Evolutionary conservation across 2,888 invertebrate genomes (phyloP), one percentile per base, ranked within the genome.

Genomic region (Parnassius apollo): DNA sequence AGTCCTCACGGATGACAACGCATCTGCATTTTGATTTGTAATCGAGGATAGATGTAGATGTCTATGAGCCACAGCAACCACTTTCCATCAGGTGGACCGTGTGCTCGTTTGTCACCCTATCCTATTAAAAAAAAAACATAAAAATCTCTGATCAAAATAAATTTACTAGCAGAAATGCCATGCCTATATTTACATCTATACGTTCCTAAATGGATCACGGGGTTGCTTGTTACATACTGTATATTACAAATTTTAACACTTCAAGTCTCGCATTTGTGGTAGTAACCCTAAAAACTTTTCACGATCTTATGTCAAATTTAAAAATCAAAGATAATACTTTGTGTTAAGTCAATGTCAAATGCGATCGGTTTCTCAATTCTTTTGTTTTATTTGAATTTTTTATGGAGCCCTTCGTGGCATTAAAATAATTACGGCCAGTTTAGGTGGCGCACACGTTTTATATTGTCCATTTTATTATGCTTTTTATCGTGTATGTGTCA

Each of bases 391-490:
- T 54, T 61, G 50, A 62, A 57, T 18, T 22, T 54, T 57, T 61
- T 60, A 65, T 60, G 61, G 61, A 44, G 44, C 49, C 59, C 51
- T 57, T 18, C 50, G 61, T 57, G 13, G 42, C 51, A 61, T 61
- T 50, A 61, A 65, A 65, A 68, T 63, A 59, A 66, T 66, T 44
- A 64, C 55, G 60, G 58, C 25, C 62, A 64, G 67, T 67, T 69
- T 65, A 68, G 52, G 53, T 53, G 45, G 45, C 57, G 12, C 50
- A 13, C 22, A 52, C n/a, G 46, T 35, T 61, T 57, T 56, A 65
- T 65, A 61, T 57, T 54, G 57, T 13, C 52, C 35, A 56, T 61
- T 65, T 65, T 61, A 61, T 57, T 56, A 35, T 61, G 12, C 51
- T 45, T 57, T 57, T 61, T 57, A 61, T 61, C 45, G 56, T 18